Evolutionary conservation across 1,140 invertebrate species (phyloP), one percentile per base, ranked within the genome.

Genomic region (Anastatus disparis): DNA sequence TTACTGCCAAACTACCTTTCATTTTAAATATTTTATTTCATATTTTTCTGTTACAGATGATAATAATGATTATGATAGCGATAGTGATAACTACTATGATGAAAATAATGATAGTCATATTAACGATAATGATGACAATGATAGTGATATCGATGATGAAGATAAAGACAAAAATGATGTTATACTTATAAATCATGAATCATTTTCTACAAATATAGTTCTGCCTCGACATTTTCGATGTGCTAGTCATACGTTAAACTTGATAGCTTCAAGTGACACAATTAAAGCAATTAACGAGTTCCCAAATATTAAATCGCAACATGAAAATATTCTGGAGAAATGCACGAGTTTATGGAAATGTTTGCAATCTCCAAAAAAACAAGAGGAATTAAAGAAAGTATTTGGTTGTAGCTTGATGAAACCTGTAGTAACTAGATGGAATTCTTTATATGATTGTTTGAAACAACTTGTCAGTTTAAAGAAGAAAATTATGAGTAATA

Each of bases 361-460:
- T 31, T 63, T 42, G n/a, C 44, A 35, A 29, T 27, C 29, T 52
- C 71, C 48, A 2, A 67, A 67, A 22, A 48, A 50, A 38, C 31
- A 27, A 1, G 42, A 8, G 20, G 40, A 52, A 3, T 48, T 22
- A 22, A 20, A 2, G 20, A 22, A 22, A 4, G 6, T 8, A 4
- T 48, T 62, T 17, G 17, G 26, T 1, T 66, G 46, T n/a, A 59
- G 17, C n/a, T 24, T 71, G 7, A 56, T 48, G 3, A 56, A 31
- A 24, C 69, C 61, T n/a, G 55, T 52, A 10, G 13, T 64, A 35
- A 71, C 69, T 6, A 64, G 61, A 26, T 71, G 69, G 69, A 64
- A 71, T 27, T 71, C 61, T 58, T 27, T 64, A 3, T 71, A n/a
- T 22, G 69, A 71, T 52, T 1, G 35, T 22, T n/a, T 71, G 50